phyloP scores from a whole-genome alignment of 2,797 vertebrate genomes.

The Malacoctenus gilli region DNA sequence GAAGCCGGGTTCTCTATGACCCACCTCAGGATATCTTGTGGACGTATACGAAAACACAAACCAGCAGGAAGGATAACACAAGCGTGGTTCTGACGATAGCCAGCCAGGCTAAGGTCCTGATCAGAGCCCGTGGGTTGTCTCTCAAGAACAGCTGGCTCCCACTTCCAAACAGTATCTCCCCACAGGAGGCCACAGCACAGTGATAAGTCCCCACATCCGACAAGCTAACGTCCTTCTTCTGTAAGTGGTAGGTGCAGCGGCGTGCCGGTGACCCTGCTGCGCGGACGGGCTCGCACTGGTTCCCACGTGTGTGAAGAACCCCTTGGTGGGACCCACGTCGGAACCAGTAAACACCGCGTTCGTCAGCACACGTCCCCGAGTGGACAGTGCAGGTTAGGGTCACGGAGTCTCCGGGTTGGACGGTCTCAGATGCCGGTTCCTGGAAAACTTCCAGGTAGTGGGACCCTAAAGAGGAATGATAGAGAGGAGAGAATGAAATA shows the following conservation, averaged over 20 bases:
- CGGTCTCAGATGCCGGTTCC: constrained; percentile 10
- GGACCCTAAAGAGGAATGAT: constrained; percentile 18
- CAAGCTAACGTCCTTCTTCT: constrained; percentile 40
- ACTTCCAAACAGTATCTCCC: constrained; percentile 56
- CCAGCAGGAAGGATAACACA: constrained; percentile 16
- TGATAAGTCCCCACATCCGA: constrained; percentile 54
- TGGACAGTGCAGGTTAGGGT: constrained; percentile 57
- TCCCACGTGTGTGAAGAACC: constrained; percentile 42
- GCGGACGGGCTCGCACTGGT: background rate
- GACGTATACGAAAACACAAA: constrained; percentile 12
- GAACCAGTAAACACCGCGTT: constrained; percentile 65
- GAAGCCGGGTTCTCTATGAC: too few relatives aligned
- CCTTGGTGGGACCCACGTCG: constrained; percentile 33
- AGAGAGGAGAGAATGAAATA: too few relatives aligned
- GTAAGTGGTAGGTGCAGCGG: constrained; percentile 60
- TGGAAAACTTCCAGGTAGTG: constrained; percentile 35
- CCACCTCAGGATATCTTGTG: background rate
- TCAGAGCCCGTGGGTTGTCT: background rate
- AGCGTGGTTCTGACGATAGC: constrained; percentile 31
- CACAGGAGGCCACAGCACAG: constrained; percentile 64
- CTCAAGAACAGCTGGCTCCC: constrained; percentile 29
- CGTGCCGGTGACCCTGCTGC: background rate
- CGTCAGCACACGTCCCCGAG: constrained; percentile 37
- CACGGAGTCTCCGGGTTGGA: constrained; percentile 42
- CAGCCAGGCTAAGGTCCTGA: constrained; percentile 38